Conservation (phyloP, 2,113 vertebrate species). For the Lates calcarifer region DNA sequence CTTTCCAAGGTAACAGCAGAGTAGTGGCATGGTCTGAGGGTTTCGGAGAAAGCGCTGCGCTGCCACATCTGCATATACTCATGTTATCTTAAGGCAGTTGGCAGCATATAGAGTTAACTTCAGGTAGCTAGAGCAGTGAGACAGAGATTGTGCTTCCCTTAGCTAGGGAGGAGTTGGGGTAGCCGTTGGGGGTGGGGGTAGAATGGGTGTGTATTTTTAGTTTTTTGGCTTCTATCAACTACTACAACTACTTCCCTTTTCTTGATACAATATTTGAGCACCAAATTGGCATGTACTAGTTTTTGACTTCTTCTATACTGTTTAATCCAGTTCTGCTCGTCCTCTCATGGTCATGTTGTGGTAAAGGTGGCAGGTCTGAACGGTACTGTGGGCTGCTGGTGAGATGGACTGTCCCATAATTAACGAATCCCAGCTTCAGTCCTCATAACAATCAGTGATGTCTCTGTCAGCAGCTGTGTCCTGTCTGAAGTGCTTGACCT, state of each 20-base stretch:
- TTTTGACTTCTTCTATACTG: background rate
- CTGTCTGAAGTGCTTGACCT: conserved; percentile 18
- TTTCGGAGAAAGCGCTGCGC: conserved; percentile 23
- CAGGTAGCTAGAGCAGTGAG: conserved; percentile 23
- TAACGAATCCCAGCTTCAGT: conserved; percentile 4
- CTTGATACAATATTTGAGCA: background rate
- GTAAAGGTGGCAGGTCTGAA: conserved; percentile 10
- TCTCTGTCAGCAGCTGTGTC: conserved; percentile 14
- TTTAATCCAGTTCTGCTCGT: background rate
- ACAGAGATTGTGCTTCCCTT: conserved; percentile 1
- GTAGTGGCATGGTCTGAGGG: background rate
- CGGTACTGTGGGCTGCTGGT: background rate
- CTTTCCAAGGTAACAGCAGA: conserved; percentile 5
- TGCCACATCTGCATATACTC: background rate
- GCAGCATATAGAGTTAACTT: conserved; percentile 8
- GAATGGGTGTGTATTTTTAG: conserved; percentile 35
- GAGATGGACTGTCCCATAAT: conserved; percentile 10
- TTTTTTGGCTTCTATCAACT: background rate
- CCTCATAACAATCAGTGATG: background rate
- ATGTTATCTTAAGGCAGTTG: background rate
- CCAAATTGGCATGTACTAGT: background rate
- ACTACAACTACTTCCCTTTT: background rate
- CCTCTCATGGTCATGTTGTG: background rate
- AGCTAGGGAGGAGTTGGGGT: background rate
- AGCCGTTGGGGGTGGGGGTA: background rate